Evolutionary conservation across 2,888 invertebrate species (phyloP).

Genomic region (Dryadula phaetusa): DNA sequence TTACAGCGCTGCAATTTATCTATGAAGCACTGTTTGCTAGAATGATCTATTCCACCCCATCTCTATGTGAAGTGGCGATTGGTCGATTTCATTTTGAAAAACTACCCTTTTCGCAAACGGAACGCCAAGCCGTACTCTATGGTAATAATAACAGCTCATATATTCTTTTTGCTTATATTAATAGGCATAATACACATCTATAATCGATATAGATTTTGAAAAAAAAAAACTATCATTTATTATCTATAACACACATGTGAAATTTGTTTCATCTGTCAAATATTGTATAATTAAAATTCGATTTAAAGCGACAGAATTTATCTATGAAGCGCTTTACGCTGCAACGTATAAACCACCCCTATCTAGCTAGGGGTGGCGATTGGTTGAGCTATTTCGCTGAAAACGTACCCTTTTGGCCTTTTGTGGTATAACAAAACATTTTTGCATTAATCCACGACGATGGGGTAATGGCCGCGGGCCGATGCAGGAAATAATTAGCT

Average conservation of each 20-base stretch:
- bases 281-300: not conserved
- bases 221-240: constrained; percentile 4
- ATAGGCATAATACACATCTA: not conserved
- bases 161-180: constrained; percentile 2
- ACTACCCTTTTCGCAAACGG: constrained; percentile 17
- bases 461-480: constrained; percentile 66
- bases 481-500: constrained; percentile 46
- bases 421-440: constrained; percentile 70
- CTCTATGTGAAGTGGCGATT: constrained; percentile 17
- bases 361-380: constrained; percentile 70
- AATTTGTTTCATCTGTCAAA: not conserved
- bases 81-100: constrained; percentile 26
- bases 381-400: constrained; percentile 66
- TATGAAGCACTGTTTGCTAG: constrained; percentile 28
- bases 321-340: constrained; percentile 75
- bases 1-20: constrained; percentile 23
- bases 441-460: constrained; percentile 74
- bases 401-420: constrained; percentile 65
- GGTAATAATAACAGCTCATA: constrained; percentile 21
- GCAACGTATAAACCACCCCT: constrained; percentile 63
- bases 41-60: constrained; percentile 27
- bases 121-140: constrained; percentile 17
- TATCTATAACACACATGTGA: not conserved
- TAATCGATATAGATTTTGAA: not conserved
- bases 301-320: constrained; percentile 48